Percentiles rank a stretch among this genome's conserved stretches.
Evolutionary conservation across 2,888 invertebrate species (phyloP).

Genomic region (Ophonus ardosiacus): DNA sequence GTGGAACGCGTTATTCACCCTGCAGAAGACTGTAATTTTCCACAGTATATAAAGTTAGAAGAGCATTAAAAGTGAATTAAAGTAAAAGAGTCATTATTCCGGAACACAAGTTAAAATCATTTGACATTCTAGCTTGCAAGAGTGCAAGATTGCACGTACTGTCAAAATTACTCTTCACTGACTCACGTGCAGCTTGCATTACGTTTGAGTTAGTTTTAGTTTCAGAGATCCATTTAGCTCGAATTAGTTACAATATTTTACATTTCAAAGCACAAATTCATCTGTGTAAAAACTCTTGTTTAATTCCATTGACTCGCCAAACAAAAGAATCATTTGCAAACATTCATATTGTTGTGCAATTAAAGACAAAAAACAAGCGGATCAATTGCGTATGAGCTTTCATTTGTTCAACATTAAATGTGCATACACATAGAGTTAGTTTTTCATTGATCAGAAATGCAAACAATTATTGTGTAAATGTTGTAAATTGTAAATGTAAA

Average conservation of each 20-base stretch:
- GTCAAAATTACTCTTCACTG: not conserved
- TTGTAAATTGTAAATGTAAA: conserved; percentile 25
- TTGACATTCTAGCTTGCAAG: conserved; percentile 13
- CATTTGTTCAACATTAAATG: conserved; percentile 5
- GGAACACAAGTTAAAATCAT: conserved; percentile 28
- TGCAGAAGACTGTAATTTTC: not conserved
- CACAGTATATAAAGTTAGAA: not conserved
- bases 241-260: conserved; percentile 3
- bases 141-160: conserved; percentile 43
- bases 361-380: conserved; percentile 14
- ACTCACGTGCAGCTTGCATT: conserved; percentile 10
- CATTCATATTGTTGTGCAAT: conserved; percentile 1
- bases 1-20: not conserved
- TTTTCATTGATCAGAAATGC: not conserved
- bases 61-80: conserved; percentile 4
- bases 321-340: conserved; percentile 10
- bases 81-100: conserved; percentile 17
- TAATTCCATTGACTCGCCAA: not conserved
- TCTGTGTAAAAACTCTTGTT: not conserved
- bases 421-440: conserved; percentile 8
- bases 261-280: not conserved
- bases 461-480: conserved; percentile 22
- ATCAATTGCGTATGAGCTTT: not conserved
- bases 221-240: not conserved
- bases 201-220: not conserved